Conservation (phyloP, 2,797 vertebrate genomes). For the Sus cebifrons region DNA sequence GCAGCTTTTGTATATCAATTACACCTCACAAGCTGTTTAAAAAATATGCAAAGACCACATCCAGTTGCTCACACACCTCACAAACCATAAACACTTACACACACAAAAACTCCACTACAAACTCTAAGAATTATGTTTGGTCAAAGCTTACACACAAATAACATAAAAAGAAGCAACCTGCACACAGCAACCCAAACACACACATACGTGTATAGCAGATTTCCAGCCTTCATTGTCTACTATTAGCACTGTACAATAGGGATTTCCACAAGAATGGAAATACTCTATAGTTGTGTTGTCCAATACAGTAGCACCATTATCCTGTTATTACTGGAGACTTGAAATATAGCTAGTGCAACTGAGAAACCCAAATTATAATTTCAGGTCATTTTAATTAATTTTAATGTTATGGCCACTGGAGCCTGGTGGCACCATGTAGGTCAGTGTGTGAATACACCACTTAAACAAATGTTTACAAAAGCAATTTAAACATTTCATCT, state of each 20-base stretch:
- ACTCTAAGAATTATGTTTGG: neutral
- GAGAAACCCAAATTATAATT: neutral
- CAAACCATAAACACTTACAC: neutral
- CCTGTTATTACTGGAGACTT: neutral
- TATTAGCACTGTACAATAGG: neutral
- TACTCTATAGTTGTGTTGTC: neutral
- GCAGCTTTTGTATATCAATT: neutral
- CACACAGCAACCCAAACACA: neutral
- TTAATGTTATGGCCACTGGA: neutral
- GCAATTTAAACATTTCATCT: neutral
- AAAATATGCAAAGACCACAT: neutral
- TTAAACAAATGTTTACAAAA: neutral
- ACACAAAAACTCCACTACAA: neutral
- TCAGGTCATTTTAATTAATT: conserved; percentile 16
- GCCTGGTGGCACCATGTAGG: neutral
- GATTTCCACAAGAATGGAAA: neutral
- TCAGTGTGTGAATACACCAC: neutral
- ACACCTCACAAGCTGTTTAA: neutral
- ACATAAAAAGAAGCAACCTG: neutral
- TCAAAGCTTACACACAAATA: neutral
- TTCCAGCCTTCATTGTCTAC: neutral
- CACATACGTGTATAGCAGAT: neutral
- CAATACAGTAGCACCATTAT: neutral
- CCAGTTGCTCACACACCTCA: neutral
- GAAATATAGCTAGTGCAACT: neutral